Conservation (phyloP, 2,113 vertebrate genomes). For the Excalfactoria chinensis region DNA sequence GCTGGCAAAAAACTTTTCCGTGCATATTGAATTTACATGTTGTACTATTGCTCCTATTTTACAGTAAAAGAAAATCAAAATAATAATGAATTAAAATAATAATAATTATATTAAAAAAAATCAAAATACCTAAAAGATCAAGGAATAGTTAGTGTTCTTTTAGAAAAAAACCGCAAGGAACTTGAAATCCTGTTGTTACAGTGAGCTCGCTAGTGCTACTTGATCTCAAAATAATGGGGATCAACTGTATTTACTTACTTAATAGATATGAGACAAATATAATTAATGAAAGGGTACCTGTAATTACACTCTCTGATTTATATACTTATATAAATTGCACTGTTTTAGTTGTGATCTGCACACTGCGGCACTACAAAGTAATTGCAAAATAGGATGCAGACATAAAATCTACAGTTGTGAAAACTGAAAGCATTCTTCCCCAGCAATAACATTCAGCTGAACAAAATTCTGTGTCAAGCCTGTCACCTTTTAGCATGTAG, state of each 20-base stretch:
- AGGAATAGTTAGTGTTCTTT: not conserved
- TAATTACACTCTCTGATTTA: not conserved
- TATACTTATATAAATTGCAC: not conserved
- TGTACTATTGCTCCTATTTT: not conserved
- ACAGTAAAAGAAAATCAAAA: not conserved
- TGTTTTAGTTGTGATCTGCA: not conserved
- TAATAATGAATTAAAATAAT: not conserved
- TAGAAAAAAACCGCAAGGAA: not conserved
- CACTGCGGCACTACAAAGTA: not conserved
- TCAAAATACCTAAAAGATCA: not conserved
- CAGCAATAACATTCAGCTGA: not conserved
- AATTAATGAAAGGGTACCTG: not conserved
- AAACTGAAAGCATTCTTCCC: not conserved
- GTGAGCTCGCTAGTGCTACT: not conserved
- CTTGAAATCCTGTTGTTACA: not conserved
- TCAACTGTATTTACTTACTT: not conserved
- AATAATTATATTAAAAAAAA: not conserved
- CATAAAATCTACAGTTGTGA: not conserved
- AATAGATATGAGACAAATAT: not conserved
- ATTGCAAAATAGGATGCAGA: not conserved
- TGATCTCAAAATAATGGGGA: conserved; percentile 17
- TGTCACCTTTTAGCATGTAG: not conserved
- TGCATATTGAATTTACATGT: not conserved
- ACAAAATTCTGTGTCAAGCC: not conserved
- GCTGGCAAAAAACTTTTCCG: not conserved